phyloP scores from a whole-genome alignment of 1,140 invertebrate species.

The Drosophila erecta region DNA sequence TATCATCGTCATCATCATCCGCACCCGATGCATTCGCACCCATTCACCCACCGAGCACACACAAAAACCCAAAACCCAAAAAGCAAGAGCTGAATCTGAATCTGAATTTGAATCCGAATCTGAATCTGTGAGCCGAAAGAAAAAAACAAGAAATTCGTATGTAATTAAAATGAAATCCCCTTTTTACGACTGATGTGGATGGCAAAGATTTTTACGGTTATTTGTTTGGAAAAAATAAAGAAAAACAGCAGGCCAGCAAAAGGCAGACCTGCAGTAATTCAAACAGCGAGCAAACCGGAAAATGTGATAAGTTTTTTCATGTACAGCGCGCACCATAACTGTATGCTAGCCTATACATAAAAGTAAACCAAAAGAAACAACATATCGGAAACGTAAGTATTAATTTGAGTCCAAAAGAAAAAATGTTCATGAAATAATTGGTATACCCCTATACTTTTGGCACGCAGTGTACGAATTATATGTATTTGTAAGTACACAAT shows the following conservation, averaged over 20 bases:
- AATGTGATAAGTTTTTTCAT: slow-evolving; percentile 61
- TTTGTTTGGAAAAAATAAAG: slow-evolving; percentile 45
- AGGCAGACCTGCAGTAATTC: slow-evolving; percentile 62
- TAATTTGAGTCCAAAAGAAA: not conserved
- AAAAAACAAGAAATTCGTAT: slow-evolving; percentile 68
- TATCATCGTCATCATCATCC: slow-evolving; percentile 63
- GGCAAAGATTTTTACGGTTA: slow-evolving; percentile 76
- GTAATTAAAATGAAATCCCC: slow-evolving; percentile 79
- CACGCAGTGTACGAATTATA: slow-evolving; percentile 20
- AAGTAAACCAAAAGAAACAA: too few species aligned
- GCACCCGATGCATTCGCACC: slow-evolving; percentile 33
- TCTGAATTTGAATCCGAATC: not conserved
- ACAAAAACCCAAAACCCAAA: slow-evolving; percentile 21
- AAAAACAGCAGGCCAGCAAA: slow-evolving; percentile 6
- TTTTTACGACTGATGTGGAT: slow-evolving; percentile 70
- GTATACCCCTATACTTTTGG: not conserved
- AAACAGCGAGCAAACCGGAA: slow-evolving; percentile 60
- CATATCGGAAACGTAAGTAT: too few species aligned
- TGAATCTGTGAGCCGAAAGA: not conserved
- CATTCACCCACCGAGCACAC: slow-evolving; percentile 21
- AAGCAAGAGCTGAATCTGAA: slow-evolving; percentile 44
- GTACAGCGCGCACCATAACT: slow-evolving; percentile 32
- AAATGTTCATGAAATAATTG: not conserved
- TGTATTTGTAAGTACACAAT: slow-evolving; percentile 36
- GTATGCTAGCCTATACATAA: not conserved